A percentile compares a stretch with the other conserved stretches of the same genome.
These are phyloP conservation scores for Leptogaster cylindrica DNA, from an alignment of 2,888 invertebrate genomes.

Conservation along the genomic window DNA sequence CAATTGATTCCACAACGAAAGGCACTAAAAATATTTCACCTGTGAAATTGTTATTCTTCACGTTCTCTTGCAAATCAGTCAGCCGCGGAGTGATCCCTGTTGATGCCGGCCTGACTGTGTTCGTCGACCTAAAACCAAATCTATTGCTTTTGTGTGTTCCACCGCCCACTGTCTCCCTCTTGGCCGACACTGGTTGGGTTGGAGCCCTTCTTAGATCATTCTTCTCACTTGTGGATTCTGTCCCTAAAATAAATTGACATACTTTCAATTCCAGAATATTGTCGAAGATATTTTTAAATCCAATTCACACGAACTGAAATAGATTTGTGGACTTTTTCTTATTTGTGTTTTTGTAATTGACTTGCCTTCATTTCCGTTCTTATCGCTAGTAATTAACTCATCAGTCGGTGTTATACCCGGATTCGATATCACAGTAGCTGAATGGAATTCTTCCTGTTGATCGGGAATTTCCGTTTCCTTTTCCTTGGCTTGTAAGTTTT, in stretches of 20 bases:
- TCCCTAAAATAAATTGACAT: constrained; percentile 53
- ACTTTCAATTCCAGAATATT: constrained; percentile 23
- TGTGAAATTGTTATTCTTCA: constrained; percentile 64
- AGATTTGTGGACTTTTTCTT: neutral
- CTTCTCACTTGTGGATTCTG: constrained; percentile 50
- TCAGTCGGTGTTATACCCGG: constrained; percentile 47
- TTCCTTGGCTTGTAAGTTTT: constrained; percentile 52
- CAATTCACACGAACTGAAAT: too few species aligned
- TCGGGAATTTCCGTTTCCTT: constrained; percentile 43
- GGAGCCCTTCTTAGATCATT: constrained; percentile 30
- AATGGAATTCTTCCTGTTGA: constrained; percentile 38
- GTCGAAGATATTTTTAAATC: too few species aligned
- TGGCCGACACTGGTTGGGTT: constrained; percentile 9
- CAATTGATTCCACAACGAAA: neutral
- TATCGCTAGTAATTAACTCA: constrained; percentile 52
- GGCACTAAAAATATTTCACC: constrained; percentile 54
- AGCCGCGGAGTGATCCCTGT: constrained; percentile 71
- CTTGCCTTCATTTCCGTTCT: constrained; percentile 61
- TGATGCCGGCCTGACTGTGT: constrained; percentile 62
- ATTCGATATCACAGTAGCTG: constrained; percentile 51
- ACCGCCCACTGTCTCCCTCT: neutral
- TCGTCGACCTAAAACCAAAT: constrained; percentile 76
- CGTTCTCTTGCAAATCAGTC: constrained; percentile 66
- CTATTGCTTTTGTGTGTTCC: constrained; percentile 68
- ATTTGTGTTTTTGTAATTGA: constrained; percentile 36